A percentile compares a stretch with the other conserved stretches of the same genome.
Conservation (phyloP, 30 jellyfish, hydroid and myxozoan genomes). For the Euphysa ruthae region DNA sequence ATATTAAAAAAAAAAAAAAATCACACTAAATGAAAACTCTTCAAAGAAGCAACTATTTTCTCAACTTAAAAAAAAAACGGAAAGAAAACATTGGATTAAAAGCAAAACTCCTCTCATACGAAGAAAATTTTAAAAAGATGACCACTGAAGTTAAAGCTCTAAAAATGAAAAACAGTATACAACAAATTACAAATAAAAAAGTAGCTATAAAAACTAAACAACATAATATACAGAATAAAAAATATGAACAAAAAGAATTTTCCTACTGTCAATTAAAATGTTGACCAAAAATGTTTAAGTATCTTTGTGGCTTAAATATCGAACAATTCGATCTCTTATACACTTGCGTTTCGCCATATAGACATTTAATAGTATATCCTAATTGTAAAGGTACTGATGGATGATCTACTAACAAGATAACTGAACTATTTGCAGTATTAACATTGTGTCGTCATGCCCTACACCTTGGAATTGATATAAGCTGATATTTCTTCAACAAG, state of each 20-base stretch:
- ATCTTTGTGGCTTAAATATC: not conserved
- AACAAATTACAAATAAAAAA: not conserved
- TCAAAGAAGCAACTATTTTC: too few species aligned
- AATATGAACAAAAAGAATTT: not conserved
- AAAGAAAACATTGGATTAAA: too few species aligned
- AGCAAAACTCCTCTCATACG: too few species aligned
- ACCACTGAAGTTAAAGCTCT: too few species aligned
- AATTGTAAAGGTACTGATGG: not conserved
- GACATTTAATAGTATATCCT: not conserved
- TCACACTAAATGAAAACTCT: too few species aligned
- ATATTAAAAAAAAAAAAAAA: not conserved
- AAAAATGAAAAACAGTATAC: too few species aligned
- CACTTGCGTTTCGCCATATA: not conserved
- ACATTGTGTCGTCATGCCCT: slow-evolving; percentile 20
- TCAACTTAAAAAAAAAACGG: too few species aligned
- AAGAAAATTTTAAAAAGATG: too few species aligned
- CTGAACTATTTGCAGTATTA: slow-evolving; percentile 16
- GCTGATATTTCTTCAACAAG: not conserved
- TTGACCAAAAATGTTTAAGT: not conserved
- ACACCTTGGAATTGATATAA: slow-evolving; percentile 3
- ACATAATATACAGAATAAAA: too few species aligned
- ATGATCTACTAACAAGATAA: slow-evolving; percentile 13
- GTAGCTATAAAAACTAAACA: too few species aligned
- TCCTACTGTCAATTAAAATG: not conserved
- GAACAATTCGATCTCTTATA: not conserved